Conservation (phyloP, 2,797 vertebrate genomes). For the Acestrorhynchus altus region DNA sequence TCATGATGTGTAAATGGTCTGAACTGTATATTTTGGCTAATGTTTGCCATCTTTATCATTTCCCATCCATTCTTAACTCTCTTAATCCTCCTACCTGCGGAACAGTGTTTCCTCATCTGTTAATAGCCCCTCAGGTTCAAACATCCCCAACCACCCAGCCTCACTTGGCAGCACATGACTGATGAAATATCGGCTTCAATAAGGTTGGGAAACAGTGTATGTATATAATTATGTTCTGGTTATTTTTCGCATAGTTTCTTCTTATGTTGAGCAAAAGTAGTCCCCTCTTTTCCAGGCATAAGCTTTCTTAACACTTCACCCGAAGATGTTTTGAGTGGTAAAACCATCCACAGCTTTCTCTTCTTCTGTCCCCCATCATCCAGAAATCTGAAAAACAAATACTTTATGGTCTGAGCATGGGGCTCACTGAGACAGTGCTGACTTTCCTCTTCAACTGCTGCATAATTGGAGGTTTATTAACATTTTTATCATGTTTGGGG, state of each 20-base stretch:
- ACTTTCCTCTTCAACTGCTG: constrained; percentile 31
- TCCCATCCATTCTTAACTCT: background rate
- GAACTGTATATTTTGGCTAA: background rate
- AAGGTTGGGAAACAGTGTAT: background rate
- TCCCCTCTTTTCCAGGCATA: background rate
- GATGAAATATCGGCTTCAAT: background rate
- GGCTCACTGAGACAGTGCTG: constrained; percentile 62
- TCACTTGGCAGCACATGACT: background rate
- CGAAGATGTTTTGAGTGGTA: background rate
- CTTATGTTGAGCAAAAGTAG: background rate
- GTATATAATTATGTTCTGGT: constrained; percentile 5
- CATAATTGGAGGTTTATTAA: background rate
- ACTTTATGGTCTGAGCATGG: constrained; percentile 50
- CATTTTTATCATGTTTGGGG: background rate
- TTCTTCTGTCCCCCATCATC: constrained; percentile 35
- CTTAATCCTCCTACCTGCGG: background rate
- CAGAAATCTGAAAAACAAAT: constrained; percentile 63
- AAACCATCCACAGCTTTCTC: constrained; percentile 15
- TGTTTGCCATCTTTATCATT: background rate
- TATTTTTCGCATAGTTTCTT: background rate
- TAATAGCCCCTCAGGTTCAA: background rate
- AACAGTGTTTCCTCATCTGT: background rate
- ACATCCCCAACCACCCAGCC: no score
- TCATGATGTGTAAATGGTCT: background rate
- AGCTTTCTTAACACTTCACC: background rate